Conservation (phyloP, 2,888 invertebrate species). For the Pharmacophagus antenor region DNA sequence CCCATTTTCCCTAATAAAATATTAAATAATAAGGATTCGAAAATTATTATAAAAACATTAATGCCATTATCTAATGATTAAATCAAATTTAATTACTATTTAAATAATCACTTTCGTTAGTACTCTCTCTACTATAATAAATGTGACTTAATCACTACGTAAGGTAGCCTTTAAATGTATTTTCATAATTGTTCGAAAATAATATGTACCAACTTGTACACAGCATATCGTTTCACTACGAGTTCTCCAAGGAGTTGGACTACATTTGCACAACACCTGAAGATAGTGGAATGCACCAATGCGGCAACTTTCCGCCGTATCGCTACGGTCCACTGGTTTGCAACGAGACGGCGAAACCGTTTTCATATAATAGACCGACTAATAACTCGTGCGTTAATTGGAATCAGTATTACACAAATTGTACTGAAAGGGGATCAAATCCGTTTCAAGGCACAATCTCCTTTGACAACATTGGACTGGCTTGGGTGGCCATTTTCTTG, state of each 20-base stretch:
- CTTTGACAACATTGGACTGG: slow-evolving; percentile 99
- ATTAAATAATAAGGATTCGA: neutral
- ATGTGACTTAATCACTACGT: no score
- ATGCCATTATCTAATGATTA: neutral
- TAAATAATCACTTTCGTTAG: neutral
- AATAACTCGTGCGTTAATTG: slow-evolving; percentile 96
- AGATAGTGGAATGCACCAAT: slow-evolving; percentile 96
- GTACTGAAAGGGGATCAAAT: slow-evolving; percentile 95
- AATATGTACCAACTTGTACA: slow-evolving; percentile 28
- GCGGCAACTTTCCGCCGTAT: slow-evolving; percentile 90
- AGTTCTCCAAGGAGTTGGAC: slow-evolving; percentile 93
- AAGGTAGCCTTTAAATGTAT: slow-evolving; percentile 12
- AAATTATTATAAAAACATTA: neutral
- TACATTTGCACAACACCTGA: slow-evolving; percentile 97
- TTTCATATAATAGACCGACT: slow-evolving; percentile 83
- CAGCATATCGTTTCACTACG: slow-evolving; percentile 91
- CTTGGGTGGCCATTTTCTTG: slow-evolving; percentile 99
- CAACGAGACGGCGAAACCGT: slow-evolving; percentile 85
- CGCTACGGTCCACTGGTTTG: slow-evolving; percentile 87
- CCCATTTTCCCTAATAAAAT: neutral
- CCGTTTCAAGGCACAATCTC: slow-evolving; percentile 99
- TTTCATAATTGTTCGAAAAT: neutral
- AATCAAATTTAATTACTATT: no score
- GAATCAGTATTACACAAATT: slow-evolving; percentile 99
- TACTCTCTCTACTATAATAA: no score